Evolutionary conservation across 1,140 invertebrate species (phyloP), one percentile per base, ranked within the genome.

Genomic region (Frieseomelitta varia): DNA sequence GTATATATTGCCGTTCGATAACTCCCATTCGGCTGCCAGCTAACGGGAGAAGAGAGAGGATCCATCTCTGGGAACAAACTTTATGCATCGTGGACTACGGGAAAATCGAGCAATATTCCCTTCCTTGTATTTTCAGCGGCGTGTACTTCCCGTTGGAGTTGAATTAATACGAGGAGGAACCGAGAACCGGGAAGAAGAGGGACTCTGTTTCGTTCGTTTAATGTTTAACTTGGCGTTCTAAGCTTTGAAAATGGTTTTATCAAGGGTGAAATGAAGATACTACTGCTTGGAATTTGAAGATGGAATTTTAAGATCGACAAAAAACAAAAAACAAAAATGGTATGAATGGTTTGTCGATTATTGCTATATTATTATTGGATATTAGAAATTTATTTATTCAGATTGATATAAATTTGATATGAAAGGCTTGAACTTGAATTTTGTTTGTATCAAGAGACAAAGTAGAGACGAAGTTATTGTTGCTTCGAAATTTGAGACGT

Each of bases 1-100:
- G 90, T 87, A 79, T 65, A 79, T 74, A 81, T 79, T 47, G 74
- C 56, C 27, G 89, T 92, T 92, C 91, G 89, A 88, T 91, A 92
- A 93, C 89, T 89, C 88, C 81, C 81, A 86, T 91, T 91, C 82
- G 80, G 67, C 56, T 53, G 73, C 63, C 81, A 72, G 63, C 56
- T 24, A 79, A 71, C 56, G 15, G 53, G 51, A 67, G 58, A 47
- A 47, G 12, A 24, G 12, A 24, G 11, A 67, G 61, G n/a, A 61
- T 78, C 63, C 24, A 55, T 17, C n/a, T 76, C 72, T 76, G 61
- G 53, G 47, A 47, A 47, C 39, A 47, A 69, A 30, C 53, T 19
- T 77, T 34, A 56, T 55, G 34, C 27, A 51, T 47, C 10, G n/a
- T 47, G 34, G 61, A 24, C n/a, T 65, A 47, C 3, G 30, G 15